Evolutionary conservation across 2,888 invertebrate genomes (phyloP), one percentile per base, ranked within the genome.

Genomic region (Campoletis raptor): DNA sequence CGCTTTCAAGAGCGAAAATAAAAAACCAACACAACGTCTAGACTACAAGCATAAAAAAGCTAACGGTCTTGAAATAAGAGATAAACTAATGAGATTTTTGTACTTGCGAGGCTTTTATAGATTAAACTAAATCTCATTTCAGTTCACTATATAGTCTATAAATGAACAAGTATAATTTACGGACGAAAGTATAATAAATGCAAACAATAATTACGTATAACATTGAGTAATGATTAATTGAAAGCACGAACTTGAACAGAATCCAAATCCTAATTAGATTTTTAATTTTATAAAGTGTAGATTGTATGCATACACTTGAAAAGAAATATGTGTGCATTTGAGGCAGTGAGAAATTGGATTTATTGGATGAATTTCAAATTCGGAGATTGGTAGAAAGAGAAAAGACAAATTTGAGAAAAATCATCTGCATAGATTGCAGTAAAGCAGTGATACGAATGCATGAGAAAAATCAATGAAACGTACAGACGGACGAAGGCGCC

Each of bases 71-170:
- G 37, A 52, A 67, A 73, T 48, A 36, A 69, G n/a, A 61, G 54
- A 74, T 61, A 40, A 78, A 57, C 24, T 57, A 66, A 30, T 78
- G 72, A n/a, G 64, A 72, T 73, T 78, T 64, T 83, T 81, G 64
- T 36, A 12, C 64, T 24, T 8, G n/a, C 40, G 24, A 30, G 57
- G 24, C 24, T 24, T 57, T 57, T 10, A 57, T 2, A 57, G 57
- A 57, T 30, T 12, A 61, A 30, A 61, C 30, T 61, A 15, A 30
- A 61, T 30, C 61, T 61, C 61, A 30, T 57, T 24, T 6, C 24
- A 24, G 8, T 30, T 61, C 18, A 3, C 12, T 69, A 42, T 10
- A 42, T 10, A n/a, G 30, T 18, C 7, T 45, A 18, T 48, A n/a
- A 18, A 18, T 18, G 0, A 15, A 15, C 4, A 1, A 18, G n/a